These are phyloP conservation scores for Rhynchotus rufescens DNA, from an alignment of 2,797 vertebrate species.

Conservation along the genomic window DNA sequence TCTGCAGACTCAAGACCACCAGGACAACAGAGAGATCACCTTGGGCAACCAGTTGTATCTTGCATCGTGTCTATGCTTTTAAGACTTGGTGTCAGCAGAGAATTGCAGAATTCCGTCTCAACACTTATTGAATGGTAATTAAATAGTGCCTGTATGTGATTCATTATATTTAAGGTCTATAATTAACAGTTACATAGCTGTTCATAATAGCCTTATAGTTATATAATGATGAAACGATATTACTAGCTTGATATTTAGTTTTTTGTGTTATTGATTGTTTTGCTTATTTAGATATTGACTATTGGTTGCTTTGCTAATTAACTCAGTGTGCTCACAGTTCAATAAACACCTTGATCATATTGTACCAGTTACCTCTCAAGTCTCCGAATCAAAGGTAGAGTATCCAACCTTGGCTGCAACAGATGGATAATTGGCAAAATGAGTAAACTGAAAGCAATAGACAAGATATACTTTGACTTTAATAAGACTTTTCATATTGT, in stretches of 20 bases:
- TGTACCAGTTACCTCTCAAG: background rate
- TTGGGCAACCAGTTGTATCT: rapidly evolving
- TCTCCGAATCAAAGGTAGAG: background rate
- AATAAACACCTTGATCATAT: background rate
- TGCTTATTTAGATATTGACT: background rate
- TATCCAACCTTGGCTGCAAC: background rate
- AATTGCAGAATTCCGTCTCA: background rate
- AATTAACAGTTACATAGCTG: background rate
- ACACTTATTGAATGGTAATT: background rate
- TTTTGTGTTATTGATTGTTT: background rate
- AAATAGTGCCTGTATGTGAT: background rate
- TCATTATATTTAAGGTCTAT: too few species aligned
- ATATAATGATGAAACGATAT: background rate
- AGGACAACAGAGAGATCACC: background rate
- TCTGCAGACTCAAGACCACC: background rate
- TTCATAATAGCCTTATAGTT: background rate
- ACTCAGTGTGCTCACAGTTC: background rate
- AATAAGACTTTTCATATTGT: background rate
- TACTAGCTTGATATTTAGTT: background rate
- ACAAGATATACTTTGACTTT: background rate
- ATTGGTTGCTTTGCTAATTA: background rate
- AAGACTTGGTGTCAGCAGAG: rapidly evolving
- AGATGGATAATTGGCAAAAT: background rate
- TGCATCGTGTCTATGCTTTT: background rate
- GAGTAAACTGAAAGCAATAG: background rate